A percentile compares a stretch with the other conserved stretches of the same genome.
These are phyloP conservation scores for Gerris buenoi DNA, from an alignment of 1,140 invertebrate species.

Conservation along the genomic window DNA sequence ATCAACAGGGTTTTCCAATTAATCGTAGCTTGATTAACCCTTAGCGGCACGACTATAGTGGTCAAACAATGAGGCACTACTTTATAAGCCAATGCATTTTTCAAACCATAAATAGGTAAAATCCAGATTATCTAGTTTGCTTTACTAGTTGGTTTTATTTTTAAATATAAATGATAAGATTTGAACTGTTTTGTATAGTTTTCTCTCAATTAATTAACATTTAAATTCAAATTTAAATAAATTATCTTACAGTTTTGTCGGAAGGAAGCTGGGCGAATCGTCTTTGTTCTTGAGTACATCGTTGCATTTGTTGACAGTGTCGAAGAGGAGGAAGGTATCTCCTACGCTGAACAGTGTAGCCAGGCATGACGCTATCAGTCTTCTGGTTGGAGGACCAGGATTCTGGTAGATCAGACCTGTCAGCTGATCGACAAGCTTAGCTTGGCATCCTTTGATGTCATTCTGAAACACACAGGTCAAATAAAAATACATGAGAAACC, in stretches of 20 bases:
- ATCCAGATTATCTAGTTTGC: too few relatives aligned
- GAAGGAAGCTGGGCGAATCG: constrained; percentile 85
- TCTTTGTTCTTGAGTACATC: constrained; percentile 94
- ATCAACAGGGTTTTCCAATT: too few relatives aligned
- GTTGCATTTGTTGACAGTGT: constrained; percentile 96
- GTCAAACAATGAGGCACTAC: too few relatives aligned
- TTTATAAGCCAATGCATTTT: too few relatives aligned
- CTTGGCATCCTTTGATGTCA: constrained; percentile 92
- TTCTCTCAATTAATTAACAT: too few relatives aligned
- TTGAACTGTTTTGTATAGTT: too few relatives aligned
- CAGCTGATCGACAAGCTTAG: constrained; percentile 87
- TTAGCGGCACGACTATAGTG: too few relatives aligned
- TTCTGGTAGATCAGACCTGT: constrained; percentile 72
- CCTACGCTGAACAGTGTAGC: constrained; percentile 93
- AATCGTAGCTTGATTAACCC: too few relatives aligned
- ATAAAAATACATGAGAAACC: too few relatives aligned
- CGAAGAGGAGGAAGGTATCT: constrained; percentile 91
- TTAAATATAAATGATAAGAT: too few relatives aligned
- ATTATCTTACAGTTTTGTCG: constrained; percentile 77
- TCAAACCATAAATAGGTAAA: too few relatives aligned
- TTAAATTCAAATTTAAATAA: background rate
- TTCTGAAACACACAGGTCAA: constrained; percentile 62
- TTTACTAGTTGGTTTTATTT: too few relatives aligned
- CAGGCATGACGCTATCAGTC: constrained; percentile 80
- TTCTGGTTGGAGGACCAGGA: constrained; percentile 81